phyloP scores from a whole-genome alignment of 1,140 invertebrate genomes.

The Zophobas atratus region DNA sequence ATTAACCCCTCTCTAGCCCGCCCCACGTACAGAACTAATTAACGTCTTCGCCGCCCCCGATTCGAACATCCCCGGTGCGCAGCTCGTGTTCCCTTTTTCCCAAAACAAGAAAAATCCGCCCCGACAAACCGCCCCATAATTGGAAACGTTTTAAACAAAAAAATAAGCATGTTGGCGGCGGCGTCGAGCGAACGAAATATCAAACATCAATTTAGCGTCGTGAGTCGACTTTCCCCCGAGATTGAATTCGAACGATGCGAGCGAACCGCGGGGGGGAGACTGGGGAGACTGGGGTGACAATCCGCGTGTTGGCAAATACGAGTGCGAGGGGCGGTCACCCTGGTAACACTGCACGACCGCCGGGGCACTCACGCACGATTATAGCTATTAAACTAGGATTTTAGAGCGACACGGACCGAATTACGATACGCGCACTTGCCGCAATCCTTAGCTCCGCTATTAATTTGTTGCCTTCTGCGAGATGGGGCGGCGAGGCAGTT shows the following conservation, averaged over 20 bases:
- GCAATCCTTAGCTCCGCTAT: constrained; percentile 8
- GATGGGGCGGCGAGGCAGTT: too few relatives aligned
- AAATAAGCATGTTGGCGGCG: constrained; percentile 39
- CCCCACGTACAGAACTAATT: too few relatives aligned
- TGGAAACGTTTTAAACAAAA: constrained; percentile 55
- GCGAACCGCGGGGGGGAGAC: constrained; percentile 37
- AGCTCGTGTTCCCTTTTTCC: too few relatives aligned
- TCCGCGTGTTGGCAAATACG: constrained; percentile 61
- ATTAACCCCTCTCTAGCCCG: too few relatives aligned
- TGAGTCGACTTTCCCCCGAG: constrained; percentile 52
- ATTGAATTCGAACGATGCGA: constrained; percentile 54
- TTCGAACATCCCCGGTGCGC: too few relatives aligned
- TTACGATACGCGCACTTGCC: constrained; percentile 52
- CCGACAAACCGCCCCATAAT: constrained; percentile 43
- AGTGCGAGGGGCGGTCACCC: constrained; percentile 58
- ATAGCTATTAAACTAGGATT: constrained; percentile 65
- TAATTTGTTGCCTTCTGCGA: background rate
- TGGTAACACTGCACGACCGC: constrained; percentile 60
- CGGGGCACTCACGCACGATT: constrained; percentile 63
- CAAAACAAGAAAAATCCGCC: background rate
- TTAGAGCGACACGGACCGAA: constrained; percentile 58
- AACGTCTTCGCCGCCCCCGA: too few relatives aligned
- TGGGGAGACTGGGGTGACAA: constrained; percentile 57
- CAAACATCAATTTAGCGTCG: constrained; percentile 58
- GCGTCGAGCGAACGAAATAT: constrained; percentile 49